Evolutionary conservation across 2,888 invertebrate species (phyloP).

Genomic region (Theretra japonica): DNA sequence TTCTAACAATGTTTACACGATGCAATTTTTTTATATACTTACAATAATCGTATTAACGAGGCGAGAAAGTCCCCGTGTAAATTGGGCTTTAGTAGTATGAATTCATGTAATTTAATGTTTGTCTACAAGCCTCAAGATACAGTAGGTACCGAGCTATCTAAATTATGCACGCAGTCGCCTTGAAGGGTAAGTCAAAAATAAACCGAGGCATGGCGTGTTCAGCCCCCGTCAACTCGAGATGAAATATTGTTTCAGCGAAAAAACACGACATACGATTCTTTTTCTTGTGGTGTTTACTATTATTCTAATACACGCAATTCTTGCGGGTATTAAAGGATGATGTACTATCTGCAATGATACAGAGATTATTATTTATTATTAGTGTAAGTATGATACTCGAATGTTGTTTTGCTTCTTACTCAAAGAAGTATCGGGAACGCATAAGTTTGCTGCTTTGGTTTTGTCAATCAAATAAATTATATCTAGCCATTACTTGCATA

Average conservation of each 20-base stretch:
- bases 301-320: slow-evolving; percentile 51
- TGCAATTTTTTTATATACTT: too few relatives aligned
- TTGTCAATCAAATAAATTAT: too few relatives aligned
- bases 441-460: too few relatives aligned
- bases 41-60: too few relatives aligned
- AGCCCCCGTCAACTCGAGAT: slow-evolving; percentile 61
- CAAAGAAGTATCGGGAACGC: too few relatives aligned
- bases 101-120: not conserved
- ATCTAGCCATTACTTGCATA: too few relatives aligned
- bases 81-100: not conserved
- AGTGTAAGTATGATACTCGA: too few relatives aligned
- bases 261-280: slow-evolving; percentile 61
- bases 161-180: slow-evolving; percentile 58
- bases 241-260: slow-evolving; percentile 68
- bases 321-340: not conserved
- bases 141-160: slow-evolving; percentile 43
- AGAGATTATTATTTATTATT: not conserved
- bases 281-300: slow-evolving; percentile 40
- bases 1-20: too few relatives aligned
- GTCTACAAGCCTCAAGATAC: not conserved
- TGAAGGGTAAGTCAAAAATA: slow-evolving; percentile 61
- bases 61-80: too few relatives aligned
- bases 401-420: too few relatives aligned
- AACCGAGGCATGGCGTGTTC: slow-evolving; percentile 58
- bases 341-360: not conserved